Evolutionary conservation across 1,140 invertebrate species (phyloP), one percentile per base, ranked within the genome.

Genomic region (Oryzaephilus surinamensis): DNA sequence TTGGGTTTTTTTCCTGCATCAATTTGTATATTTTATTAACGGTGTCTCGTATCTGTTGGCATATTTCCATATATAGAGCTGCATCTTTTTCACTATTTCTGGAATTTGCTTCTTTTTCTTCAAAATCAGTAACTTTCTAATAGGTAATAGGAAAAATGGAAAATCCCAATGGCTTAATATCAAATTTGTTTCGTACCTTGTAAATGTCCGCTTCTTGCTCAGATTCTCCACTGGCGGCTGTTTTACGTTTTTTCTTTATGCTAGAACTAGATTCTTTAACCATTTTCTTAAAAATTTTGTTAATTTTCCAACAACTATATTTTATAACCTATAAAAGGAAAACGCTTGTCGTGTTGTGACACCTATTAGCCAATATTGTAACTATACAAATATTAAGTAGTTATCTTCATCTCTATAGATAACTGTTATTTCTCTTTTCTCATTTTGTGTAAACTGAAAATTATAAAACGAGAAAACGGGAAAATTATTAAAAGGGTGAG

Each of bases 71-170:
- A 52, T 81, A 86, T n/a, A 72, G 62, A 41, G 68, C 55, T 2
- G 77, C 71, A 68, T 86, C 84, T 49, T 72, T 68, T 8, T 76
- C 72, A 6, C 76, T 68, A 30, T 76, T 69, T 43, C 81, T 61
- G 27, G 66, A 57, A 20, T 71, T 60, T 20, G 81, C 78, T 65
- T 86, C 81, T 35, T 76, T 66, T 59, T 86, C 83, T 63, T 89
- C 85, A 46, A 70, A 75, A 40, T 70, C 67, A 29, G 78, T 72
- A 27, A 78, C 76, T 55, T 65, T 71, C 76, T 81, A 43, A 5
- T 65, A 67, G 48, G 32, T 21, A 32, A 44, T 26, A n/a, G 24
- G 23, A 8, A 15, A 21, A 23, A 19, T 12, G 14, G 10, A 4
- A 21, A 32, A 27, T 0, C 32, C 11, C 19, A 20, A 40, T 13